Evolutionary conservation across 2,113 vertebrate genomes (phyloP).

Genomic region (Capreolus pygargus): DNA sequence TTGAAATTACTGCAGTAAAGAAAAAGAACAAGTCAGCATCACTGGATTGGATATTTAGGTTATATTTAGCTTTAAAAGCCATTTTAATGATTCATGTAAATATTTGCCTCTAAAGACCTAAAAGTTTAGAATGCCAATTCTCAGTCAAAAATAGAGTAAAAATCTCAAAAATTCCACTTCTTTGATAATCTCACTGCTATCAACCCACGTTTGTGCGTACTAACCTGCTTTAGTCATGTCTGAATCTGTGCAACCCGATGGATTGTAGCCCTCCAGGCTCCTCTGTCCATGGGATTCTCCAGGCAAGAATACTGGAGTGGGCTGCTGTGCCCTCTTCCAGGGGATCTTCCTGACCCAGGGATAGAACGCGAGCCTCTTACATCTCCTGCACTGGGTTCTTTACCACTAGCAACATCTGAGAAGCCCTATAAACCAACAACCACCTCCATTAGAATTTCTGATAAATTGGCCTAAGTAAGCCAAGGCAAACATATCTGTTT

Average conservation of each 20-base stretch:
- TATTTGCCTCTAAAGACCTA: background rate
- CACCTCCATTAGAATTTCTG: background rate
- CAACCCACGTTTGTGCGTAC: background rate
- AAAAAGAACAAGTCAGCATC: background rate
- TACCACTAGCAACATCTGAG: background rate
- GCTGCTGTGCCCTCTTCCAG: background rate
- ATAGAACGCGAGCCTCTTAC: background rate
- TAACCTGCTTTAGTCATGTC: background rate
- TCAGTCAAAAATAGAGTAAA: background rate
- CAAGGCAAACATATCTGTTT: constrained; percentile 4
- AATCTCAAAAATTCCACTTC: background rate
- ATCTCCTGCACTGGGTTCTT: background rate
- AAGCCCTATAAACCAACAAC: background rate
- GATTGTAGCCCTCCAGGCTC: background rate
- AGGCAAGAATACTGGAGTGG: background rate
- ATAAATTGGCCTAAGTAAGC: background rate
- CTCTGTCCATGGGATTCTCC: background rate
- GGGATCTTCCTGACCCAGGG: background rate
- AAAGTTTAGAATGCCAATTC: background rate
- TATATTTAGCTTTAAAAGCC: background rate
- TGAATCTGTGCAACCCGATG: background rate
- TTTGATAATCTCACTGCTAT: background rate
- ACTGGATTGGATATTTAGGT: background rate
- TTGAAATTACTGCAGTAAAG: constrained; percentile 7
- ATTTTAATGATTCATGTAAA: background rate